Evolutionary conservation across 2,113 vertebrate species (phyloP), one percentile per base, ranked within the genome.

Genomic region (Bothrops jararaca): DNA sequence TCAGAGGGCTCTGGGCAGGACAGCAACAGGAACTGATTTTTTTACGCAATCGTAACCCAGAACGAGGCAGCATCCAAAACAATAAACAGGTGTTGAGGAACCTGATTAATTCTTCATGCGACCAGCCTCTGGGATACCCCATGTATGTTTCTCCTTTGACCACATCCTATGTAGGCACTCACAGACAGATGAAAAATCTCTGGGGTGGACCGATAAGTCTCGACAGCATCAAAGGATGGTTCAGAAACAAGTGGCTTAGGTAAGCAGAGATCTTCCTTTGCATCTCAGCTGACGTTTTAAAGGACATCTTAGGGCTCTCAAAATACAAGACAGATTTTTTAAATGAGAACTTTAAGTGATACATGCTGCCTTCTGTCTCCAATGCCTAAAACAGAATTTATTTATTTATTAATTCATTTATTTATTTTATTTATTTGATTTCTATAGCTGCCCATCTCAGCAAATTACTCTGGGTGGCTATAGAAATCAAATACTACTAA

Each of bases 51-150:
- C 98, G 98, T 69, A 99, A 99, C 96, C 99, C 99, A 0, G 99
- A 99, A 94, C 98, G 99, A 0, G 99, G 99, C 52, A 99, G 99
- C 97, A 99, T 99, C 96, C 99, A 99, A 98, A 99, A 99, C 97
- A 99, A 99, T 11, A 99, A 99, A 96, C 99, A 99, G 94, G 99
- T 99, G 22, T 97, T 99, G 92, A 97, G 99, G 57, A 99, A 99
- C 97, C 98, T 99, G 97, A 99, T 99, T 93, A 99, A 98, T 96
- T 99, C 99, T 4, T 99, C 99, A 2, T 99, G 99, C 5, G 99
- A 99, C 97, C 99, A 99, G 97, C 99, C 99, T 0, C 97, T 99
- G 95, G 99, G 99, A 20, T 99, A 99, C 96, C 99, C 99, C 95
- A 99, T 99, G 98, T 99, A 99, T 0, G 99, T 99, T 94, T 99